phyloP scores from a whole-genome alignment of 1,140 invertebrate species.

The Hestina assimilis region DNA sequence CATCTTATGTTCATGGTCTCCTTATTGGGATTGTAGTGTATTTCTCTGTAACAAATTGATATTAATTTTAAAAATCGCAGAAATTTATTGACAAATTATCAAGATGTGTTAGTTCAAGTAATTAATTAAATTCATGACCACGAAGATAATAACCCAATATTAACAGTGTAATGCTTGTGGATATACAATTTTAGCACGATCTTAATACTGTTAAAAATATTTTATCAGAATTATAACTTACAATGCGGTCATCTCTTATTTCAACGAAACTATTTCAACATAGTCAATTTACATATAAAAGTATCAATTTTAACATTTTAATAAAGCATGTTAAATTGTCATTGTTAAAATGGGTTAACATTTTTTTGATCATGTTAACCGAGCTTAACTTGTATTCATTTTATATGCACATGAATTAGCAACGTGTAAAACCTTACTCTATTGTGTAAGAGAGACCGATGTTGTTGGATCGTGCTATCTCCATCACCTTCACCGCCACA shows the following conservation, averaged over 20 bases:
- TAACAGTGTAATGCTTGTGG: slow-evolving; percentile 40
- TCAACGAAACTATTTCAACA: slow-evolving; percentile 5
- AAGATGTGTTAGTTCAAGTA: slow-evolving; percentile 9
- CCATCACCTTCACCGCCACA: slow-evolving; percentile 84
- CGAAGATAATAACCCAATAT: background rate
- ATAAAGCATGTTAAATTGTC: background rate
- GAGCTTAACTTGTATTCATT: background rate
- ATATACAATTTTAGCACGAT: slow-evolving; percentile 20
- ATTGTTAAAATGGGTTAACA: background rate
- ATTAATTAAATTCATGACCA: background rate
- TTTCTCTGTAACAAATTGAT: slow-evolving; percentile 65
- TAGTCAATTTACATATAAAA: background rate
- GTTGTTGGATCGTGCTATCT: slow-evolving; percentile 76
- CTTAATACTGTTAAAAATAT: background rate
- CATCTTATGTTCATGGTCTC: slow-evolving; percentile 62
- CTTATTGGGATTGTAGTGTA: slow-evolving; percentile 61
- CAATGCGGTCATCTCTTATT: background rate
- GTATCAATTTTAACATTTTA: background rate
- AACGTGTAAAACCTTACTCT: slow-evolving; percentile 69
- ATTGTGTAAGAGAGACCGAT: slow-evolving; percentile 78
- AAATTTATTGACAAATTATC: background rate
- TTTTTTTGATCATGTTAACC: background rate
- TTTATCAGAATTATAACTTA: background rate
- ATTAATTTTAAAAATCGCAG: background rate
- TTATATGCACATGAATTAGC: slow-evolving; percentile 18